Conservation (phyloP, 2,888 invertebrate genomes). For the Drosophila limbata region DNA sequence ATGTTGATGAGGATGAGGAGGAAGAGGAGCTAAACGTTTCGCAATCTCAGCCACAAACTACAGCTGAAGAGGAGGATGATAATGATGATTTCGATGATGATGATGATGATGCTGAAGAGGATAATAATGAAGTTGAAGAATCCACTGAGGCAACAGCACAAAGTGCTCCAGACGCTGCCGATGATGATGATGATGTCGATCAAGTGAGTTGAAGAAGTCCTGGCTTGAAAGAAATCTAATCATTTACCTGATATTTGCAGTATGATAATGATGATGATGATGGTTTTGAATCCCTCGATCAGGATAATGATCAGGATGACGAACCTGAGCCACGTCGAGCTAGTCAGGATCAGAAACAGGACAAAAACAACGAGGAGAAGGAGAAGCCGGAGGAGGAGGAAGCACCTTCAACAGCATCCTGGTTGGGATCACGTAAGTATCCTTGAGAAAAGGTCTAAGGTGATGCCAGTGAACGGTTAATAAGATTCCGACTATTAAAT, state of each 20-base stretch:
- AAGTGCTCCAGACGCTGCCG: slow-evolving; percentile 23
- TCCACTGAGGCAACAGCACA: slow-evolving; percentile 36
- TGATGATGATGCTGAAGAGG: slow-evolving; percentile 33
- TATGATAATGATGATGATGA: slow-evolving; percentile 84
- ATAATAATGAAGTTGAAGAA: slow-evolving; percentile 38
- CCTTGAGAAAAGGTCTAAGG: background rate
- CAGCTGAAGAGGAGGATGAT: slow-evolving; percentile 71
- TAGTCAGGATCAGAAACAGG: slow-evolving; percentile 26
- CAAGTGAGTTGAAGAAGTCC: slow-evolving; percentile 8
- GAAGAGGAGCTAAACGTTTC: slow-evolving; percentile 29
- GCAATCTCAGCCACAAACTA: slow-evolving; percentile 21
- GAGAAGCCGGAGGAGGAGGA: slow-evolving; percentile 60
- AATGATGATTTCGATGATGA: slow-evolving; percentile 27
- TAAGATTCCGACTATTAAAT: slow-evolving; percentile 18
- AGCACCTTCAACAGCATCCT: slow-evolving; percentile 72
- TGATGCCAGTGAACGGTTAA: slow-evolving; percentile 48
- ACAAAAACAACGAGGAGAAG: slow-evolving; percentile 28
- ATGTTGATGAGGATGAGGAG: slow-evolving; percentile 76
- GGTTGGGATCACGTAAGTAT: slow-evolving; percentile 83
- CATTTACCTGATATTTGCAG: slow-evolving; percentile 3
- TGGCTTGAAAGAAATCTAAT: background rate
- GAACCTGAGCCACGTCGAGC: slow-evolving; percentile 82
- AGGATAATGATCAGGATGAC: slow-evolving; percentile 80
- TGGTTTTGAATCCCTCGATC: slow-evolving; percentile 83
- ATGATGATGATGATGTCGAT: slow-evolving; percentile 49